Evolutionary conservation across 2,888 invertebrate genomes (phyloP), one percentile per base, ranked within the genome.

Genomic region (Vandiemenella viatica): DNA sequence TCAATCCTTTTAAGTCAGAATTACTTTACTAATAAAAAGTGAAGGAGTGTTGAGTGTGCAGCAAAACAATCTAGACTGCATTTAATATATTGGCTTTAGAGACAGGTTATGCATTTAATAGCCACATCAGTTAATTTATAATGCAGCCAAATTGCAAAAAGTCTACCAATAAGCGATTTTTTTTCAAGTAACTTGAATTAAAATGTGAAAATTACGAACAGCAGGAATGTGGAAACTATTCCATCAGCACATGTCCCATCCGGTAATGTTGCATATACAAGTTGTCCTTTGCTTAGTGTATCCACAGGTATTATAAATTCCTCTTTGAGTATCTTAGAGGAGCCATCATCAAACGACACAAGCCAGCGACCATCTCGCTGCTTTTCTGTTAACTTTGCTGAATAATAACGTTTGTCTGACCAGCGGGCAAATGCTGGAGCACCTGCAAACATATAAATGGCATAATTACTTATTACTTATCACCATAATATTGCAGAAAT

Each of bases 331-430:
- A 70, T 65, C 58, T 77, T 77, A 16, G 65, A 70, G 42, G 75
- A 73, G 0, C 77, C 77, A 58, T 80, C 80, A 46, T 77, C 76
- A 55, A 80, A 80, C 61, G 74, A 64, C 26, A 80, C 75, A 55
- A 73, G 65, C 62, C 75, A 79, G 58, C 79, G 79, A 20, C 72
- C 72, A 50, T 58, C 58, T 45, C 75, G 71, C 0, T 73, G 70
- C 43, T 73, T 73, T 55, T 73, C 73, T 8, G 69, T 62, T 0
- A 80, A 74, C 60, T 65, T 72, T 0, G 79, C 80, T 0, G 79
- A 77, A 56, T 80, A 81, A 56, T 78, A 80, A 52, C 76, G 73
- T 57, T 75, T 77, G 59, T 80, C 79, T 0, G 75, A 73, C 80
- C 80, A 80, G 61, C 76, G 77, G 1, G 80, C 80, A 55, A 80